These are phyloP conservation scores for Mystacides longicornis DNA, from an alignment of 2,888 invertebrate genomes.

Conservation along the genomic window DNA sequence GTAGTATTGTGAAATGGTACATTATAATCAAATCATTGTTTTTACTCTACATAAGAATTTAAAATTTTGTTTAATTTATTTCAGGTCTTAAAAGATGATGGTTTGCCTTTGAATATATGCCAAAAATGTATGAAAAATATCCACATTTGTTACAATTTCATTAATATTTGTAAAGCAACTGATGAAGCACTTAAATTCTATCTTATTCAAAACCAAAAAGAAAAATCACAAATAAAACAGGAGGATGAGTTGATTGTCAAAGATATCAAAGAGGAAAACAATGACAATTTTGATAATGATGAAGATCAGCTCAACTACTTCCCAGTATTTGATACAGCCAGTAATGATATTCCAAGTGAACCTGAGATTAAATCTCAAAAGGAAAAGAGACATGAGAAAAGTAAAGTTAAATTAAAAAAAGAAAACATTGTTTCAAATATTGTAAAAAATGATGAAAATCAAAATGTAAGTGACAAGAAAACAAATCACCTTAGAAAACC, in stretches of 20 bases:
- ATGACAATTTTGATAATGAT: background rate
- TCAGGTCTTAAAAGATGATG: slow-evolving; percentile 34
- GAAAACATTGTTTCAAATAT: too few species aligned
- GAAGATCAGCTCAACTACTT: background rate
- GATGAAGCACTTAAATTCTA: slow-evolving; percentile 13
- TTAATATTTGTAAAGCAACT: slow-evolving; percentile 31
- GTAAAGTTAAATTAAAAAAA: background rate
- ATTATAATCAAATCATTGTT: too few species aligned
- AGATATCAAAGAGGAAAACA: slow-evolving; percentile 11
- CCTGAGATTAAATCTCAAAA: slow-evolving; percentile 2
- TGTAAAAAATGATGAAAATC: too few species aligned
- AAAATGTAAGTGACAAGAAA: background rate
- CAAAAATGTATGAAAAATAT: slow-evolving; percentile 44
- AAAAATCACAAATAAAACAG: background rate
- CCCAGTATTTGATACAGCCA: background rate
- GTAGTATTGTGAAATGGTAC: too few species aligned
- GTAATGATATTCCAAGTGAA: background rate
- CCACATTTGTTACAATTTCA: slow-evolving; percentile 44
- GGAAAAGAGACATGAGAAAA: slow-evolving; percentile 6
- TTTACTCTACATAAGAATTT: too few species aligned
- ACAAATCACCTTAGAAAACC: slow-evolving; percentile 12
- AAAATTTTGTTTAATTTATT: background rate
- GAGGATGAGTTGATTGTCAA: background rate
- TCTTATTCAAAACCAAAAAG: slow-evolving; percentile 5
- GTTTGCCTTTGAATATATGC: slow-evolving; percentile 46